A percentile compares a stretch with the other conserved stretches of the same genome.
These are phyloP conservation scores for Jordanella pulchra DNA, from an alignment of 2,797 vertebrate genomes.

Conservation along the genomic window DNA sequence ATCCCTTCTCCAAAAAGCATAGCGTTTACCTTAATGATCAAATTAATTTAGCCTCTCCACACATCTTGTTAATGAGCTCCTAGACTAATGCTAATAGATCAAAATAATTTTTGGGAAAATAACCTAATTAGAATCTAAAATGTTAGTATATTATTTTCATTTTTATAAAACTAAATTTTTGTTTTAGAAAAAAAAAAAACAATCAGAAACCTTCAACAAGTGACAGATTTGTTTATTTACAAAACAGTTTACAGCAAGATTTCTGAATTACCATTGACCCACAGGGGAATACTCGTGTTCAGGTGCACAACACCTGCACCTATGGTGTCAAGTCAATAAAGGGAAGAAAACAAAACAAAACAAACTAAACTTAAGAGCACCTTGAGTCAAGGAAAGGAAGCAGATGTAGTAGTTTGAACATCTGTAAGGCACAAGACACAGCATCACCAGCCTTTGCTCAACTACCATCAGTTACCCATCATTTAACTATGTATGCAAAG, in stretches of 20 bases:
- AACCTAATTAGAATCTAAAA: background rate
- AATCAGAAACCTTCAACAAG: constrained; percentile 61
- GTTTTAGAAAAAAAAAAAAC: no score
- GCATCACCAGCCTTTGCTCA: constrained; percentile 73
- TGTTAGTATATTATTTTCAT: background rate
- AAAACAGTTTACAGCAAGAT: constrained; percentile 84
- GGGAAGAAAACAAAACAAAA: constrained; percentile 16
- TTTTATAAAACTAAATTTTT: no score
- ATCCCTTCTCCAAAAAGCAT: no score
- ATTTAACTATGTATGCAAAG: constrained; percentile 63
- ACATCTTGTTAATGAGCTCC: background rate
- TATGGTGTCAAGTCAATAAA: constrained; percentile 69
- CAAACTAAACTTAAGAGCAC: constrained; percentile 67
- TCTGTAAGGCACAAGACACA: constrained; percentile 82
- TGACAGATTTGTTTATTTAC: constrained; percentile 83
- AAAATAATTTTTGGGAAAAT: background rate
- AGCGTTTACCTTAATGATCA: no score
- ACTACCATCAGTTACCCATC: constrained; percentile 53
- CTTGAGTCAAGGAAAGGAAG: constrained; percentile 70
- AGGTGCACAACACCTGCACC: constrained; percentile 63
- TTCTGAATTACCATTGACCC: constrained; percentile 72
- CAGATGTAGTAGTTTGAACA: constrained; percentile 57
- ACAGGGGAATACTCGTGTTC: constrained; percentile 53
- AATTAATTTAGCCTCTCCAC: no score
- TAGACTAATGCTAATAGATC: background rate